Percentiles rank a stretch among this genome's conserved stretches.
Conservation (phyloP, 2,888 invertebrate genomes). For the Erannis defoliaria region DNA sequence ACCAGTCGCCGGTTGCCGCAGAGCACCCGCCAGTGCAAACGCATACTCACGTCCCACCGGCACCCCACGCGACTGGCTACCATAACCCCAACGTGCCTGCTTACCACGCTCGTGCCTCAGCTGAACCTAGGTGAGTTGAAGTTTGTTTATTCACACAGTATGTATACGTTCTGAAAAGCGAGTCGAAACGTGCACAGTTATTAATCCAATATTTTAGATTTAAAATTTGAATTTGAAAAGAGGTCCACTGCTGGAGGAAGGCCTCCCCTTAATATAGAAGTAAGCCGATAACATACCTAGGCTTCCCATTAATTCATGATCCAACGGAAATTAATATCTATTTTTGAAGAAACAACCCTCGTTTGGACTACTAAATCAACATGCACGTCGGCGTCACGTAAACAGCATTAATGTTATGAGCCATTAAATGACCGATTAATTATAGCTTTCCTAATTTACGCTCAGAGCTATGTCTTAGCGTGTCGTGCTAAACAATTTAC, state of each 20-base stretch:
- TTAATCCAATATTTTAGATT: too few relatives aligned
- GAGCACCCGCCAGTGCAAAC: slow-evolving; percentile 80
- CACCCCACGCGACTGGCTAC: slow-evolving; percentile 67
- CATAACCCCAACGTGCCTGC: slow-evolving; percentile 82
- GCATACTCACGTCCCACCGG: slow-evolving; percentile 77
- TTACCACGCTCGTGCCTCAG: slow-evolving; percentile 80
- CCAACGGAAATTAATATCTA: slow-evolving; percentile 12
- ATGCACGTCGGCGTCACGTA: slow-evolving; percentile 16
- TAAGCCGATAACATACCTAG: neutral
- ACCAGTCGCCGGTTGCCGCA: slow-evolving; percentile 71
- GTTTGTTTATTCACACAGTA: neutral
- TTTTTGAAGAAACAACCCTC: slow-evolving; percentile 14
- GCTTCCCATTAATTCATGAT: neutral
- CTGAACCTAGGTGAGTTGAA: slow-evolving; percentile 76
- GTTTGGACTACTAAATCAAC: slow-evolving; percentile 19
- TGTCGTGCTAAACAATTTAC: slow-evolving; percentile 2
- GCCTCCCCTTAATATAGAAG: too few relatives aligned
- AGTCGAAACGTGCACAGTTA: too few relatives aligned
- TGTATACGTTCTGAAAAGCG: neutral
- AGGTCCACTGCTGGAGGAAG: too few relatives aligned
- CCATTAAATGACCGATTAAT: slow-evolving; percentile 25
- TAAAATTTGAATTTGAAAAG: too few relatives aligned
- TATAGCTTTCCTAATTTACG: slow-evolving; percentile 23
- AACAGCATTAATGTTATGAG: slow-evolving; percentile 26
- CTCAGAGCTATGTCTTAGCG: slow-evolving; percentile 5